These are phyloP conservation scores for Syndactyla subalaris DNA, from an alignment of 2,797 vertebrate genomes.

Conservation along the genomic window DNA sequence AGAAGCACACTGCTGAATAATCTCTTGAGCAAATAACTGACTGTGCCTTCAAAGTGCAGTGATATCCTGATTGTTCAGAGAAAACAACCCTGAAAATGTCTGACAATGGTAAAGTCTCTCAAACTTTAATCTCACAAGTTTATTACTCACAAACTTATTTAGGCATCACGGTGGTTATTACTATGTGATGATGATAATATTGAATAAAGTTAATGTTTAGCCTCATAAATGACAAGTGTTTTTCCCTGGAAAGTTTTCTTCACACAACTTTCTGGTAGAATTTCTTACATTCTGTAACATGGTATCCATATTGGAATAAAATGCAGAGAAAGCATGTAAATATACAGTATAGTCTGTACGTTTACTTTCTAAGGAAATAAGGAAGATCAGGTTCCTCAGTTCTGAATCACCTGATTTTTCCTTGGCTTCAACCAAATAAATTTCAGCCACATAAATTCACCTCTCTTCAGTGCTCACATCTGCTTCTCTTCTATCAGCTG, in stretches of 20 bases:
- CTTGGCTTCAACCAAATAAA: not conserved
- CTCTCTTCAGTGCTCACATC: not conserved
- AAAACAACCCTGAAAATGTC: not conserved
- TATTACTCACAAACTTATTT: not conserved
- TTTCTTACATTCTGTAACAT: not conserved
- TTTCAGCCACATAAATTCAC: not conserved
- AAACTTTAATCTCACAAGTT: not conserved
- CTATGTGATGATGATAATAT: not conserved
- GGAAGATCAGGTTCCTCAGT: not conserved
- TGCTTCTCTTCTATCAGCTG: not conserved
- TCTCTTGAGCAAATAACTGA: conserved; percentile 6
- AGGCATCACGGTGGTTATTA: not conserved
- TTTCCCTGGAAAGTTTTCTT: not conserved
- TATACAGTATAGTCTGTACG: not conserved
- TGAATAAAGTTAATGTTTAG: not conserved
- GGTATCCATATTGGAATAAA: not conserved
- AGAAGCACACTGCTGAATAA: not conserved
- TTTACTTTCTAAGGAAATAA: not conserved
- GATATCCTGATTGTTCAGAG: not conserved
- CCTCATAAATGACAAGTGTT: not conserved
- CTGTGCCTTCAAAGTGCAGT: not conserved
- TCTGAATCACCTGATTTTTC: not conserved
- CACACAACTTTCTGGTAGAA: not conserved
- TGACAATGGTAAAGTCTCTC: not conserved
- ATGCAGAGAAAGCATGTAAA: not conserved